Conservation (phyloP, 2,888 invertebrate species). For the Cephonodes hylas region DNA sequence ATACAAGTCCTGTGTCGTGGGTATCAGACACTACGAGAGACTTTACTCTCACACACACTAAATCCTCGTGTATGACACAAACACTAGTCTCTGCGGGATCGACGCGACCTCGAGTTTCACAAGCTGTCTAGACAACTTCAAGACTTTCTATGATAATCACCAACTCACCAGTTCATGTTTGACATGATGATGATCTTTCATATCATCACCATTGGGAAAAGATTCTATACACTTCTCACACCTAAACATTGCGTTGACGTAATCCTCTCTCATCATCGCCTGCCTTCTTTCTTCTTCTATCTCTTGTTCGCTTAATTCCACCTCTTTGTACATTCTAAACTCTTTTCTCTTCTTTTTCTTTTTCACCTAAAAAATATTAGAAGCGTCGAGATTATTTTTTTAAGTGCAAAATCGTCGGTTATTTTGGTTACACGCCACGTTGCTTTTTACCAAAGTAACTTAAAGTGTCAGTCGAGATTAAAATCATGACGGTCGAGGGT, state of each 20-base stretch:
- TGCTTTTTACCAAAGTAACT: not conserved
- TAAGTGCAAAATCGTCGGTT: too few relatives aligned
- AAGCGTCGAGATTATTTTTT: too few relatives aligned
- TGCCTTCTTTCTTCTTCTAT: constrained; percentile 50
- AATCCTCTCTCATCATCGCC: constrained; percentile 48
- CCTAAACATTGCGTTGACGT: constrained; percentile 60
- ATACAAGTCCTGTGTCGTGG: too few relatives aligned
- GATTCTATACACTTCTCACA: constrained; percentile 58
- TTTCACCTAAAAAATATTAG: not conserved
- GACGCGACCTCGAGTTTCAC: too few relatives aligned
- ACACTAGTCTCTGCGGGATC: too few relatives aligned
- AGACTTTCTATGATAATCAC: too few relatives aligned
- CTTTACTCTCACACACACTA: too few relatives aligned
- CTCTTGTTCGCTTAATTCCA: constrained; percentile 47
- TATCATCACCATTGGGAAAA: constrained; percentile 63
- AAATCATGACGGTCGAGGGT: too few relatives aligned
- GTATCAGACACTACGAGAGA: too few relatives aligned
- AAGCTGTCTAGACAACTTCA: too few relatives aligned
- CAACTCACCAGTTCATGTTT: constrained; percentile 63
- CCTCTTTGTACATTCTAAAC: constrained; percentile 39
- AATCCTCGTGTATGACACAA: too few relatives aligned
- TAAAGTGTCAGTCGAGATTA: too few relatives aligned
- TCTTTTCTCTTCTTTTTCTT: constrained; percentile 12
- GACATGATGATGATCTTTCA: constrained; percentile 52
- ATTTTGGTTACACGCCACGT: not conserved